phyloP scores from a whole-genome alignment of 2,888 invertebrate genomes.

The Pristionchus mayeri region DNA sequence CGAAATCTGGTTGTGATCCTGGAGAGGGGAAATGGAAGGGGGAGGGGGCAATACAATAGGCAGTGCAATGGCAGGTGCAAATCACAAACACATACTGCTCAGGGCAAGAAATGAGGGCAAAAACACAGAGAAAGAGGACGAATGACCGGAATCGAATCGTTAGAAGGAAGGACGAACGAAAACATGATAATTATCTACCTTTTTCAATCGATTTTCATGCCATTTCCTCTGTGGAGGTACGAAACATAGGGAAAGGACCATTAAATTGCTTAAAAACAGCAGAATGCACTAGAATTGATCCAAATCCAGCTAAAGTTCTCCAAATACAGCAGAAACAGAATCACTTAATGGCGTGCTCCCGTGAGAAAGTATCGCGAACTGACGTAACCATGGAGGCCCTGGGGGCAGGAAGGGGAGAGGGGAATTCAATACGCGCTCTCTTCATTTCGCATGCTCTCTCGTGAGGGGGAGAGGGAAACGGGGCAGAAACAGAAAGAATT shows the following conservation, averaged over 20 bases:
- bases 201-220: not conserved
- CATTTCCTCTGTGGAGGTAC: no score
- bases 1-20: no score
- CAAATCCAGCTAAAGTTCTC: no score
- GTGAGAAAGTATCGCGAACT: not conserved
- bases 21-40: not conserved
- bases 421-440: not conserved
- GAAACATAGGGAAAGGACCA: no score
- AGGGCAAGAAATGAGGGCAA: not conserved
- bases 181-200: conserved; percentile 9
- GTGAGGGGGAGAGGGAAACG: not conserved
- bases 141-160: not conserved
- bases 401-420: not conserved
- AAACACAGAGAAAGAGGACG: not conserved
- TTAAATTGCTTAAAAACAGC: no score
- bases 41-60: not conserved
- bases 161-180: not conserved
- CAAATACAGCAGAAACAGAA: no score
- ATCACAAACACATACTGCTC: not conserved
- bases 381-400: not conserved
- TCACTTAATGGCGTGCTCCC: no score
- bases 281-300: no score
- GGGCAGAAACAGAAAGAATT: not conserved
- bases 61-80: conserved; percentile 1
- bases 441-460: not conserved